phyloP scores from a whole-genome alignment of 2,113 vertebrate species.

The Petrocephalus zakoni region DNA sequence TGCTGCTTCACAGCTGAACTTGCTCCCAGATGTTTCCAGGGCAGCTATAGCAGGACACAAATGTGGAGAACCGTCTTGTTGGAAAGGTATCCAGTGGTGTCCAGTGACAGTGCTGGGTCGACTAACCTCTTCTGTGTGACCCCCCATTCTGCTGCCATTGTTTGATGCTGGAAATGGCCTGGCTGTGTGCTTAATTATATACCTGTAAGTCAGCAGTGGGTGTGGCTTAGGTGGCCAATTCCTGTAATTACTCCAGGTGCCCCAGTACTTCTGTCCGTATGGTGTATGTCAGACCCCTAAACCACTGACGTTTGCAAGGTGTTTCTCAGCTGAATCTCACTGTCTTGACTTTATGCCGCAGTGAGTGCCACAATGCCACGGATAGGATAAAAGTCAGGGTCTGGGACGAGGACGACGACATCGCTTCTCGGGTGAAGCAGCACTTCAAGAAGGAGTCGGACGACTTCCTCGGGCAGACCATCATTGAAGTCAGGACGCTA shows the following conservation, averaged over 20 bases:
- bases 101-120: neutral
- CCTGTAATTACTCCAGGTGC: neutral
- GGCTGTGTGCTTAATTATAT: neutral
- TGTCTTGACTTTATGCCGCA: conserved; percentile 41
- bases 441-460: conserved; percentile 97
- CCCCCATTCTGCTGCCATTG: neutral
- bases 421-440: conserved; percentile 95
- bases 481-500: conserved; percentile 93
- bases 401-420: conserved; percentile 98
- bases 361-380: conserved; percentile 96
- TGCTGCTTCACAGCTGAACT: neutral
- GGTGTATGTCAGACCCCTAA: conserved; percentile 8
- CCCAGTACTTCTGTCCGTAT: neutral
- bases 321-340: conserved; percentile 13
- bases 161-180: neutral
- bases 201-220: neutral
- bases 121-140: neutral
- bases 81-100: neutral
- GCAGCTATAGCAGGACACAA: neutral
- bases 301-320: conserved; percentile 30
- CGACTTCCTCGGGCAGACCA: conserved; percentile 94
- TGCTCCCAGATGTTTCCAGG: neutral
- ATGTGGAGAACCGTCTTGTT: neutral
- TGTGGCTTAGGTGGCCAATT: neutral
- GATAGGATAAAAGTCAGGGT: conserved; percentile 97